A percentile compares a stretch with the other conserved stretches of the same genome.
These are phyloP conservation scores for Crax fasciolata DNA, from an alignment of 2,797 vertebrate genomes.

Conservation along the genomic window DNA sequence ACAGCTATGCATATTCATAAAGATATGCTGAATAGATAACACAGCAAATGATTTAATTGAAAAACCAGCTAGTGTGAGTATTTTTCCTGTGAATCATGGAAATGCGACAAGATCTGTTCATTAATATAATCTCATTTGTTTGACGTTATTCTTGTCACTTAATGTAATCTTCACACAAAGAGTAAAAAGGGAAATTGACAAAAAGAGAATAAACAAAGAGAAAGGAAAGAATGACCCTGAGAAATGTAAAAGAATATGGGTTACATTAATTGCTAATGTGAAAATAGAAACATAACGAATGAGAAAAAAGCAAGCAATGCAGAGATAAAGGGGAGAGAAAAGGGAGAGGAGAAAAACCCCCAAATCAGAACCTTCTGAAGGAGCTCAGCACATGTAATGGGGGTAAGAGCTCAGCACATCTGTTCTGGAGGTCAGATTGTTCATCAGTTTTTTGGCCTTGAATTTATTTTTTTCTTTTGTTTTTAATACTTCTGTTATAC, in stretches of 20 bases:
- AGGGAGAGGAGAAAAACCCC: accelerated
- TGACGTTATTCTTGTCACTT: conserved; percentile 61
- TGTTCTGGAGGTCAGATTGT: not conserved
- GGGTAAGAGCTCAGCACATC: not conserved
- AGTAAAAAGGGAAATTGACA: not conserved
- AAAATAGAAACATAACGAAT: not conserved
- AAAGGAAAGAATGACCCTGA: not conserved
- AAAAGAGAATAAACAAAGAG: not conserved
- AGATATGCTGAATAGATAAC: conserved; percentile 63
- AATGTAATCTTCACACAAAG: conserved; percentile 43
- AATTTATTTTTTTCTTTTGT: not conserved
- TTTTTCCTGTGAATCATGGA: conserved; percentile 53
- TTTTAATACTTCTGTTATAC: not conserved
- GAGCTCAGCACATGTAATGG: not conserved
- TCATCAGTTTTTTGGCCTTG: not conserved
- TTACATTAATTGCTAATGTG: not conserved
- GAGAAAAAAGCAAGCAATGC: not conserved
- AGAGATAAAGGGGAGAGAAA: not conserved
- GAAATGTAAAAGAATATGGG: not conserved
- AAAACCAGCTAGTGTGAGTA: conserved; percentile 66
- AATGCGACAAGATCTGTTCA: conserved; percentile 74
- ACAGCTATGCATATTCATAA: conserved; percentile 69
- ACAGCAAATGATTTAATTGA: conserved; percentile 75
- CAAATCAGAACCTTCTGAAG: not conserved
- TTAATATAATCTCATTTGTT: conserved; percentile 73